Base-by-base conservation (phyloP, 2,797 vertebrate genomes). In the Syndactyla subalaris region DNA sequence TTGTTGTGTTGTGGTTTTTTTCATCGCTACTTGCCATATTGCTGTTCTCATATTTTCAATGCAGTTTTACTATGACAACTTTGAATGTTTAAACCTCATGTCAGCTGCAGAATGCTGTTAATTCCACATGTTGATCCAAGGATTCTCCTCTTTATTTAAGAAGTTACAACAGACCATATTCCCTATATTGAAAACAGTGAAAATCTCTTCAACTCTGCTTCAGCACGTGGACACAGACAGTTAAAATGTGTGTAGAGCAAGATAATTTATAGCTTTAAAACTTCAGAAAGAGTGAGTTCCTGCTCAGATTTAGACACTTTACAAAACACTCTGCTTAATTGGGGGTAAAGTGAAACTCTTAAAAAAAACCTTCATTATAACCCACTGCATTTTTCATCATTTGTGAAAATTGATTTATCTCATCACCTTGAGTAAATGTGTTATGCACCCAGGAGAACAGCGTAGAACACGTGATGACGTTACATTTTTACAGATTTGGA, bases 141-240 rank as follows among this genome's bases (percentile, higher is more conserved):
- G 49, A 83, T 93, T 90, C 54, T 83, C 65, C 34, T 86, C 29
- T 86, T 95, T 95, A 65, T 80, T 93, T 92, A 88, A 88, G 41
- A 92, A 74, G 9, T 83, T 89, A 38, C 43, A 58, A 41, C 61
- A 88, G 63, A 62, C 20, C 29, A 29, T 78, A 71, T 68, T 78
- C 19, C 3, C 0, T 70, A 4, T 70, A 66, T 27, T 79, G 59
- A 66, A 88, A 79, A 43, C 51, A 70, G 46, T 43, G 24, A 73
- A 71, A 89, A 78, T 67, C 34, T 66, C 41, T 74, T 38, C 34
- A 85, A 29, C 16, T 52, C 10, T 29, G 23, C 58, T 89, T 79
- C 51, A 85, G 59, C 21, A 24, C 16, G 8, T n/a, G 36, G 7
- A 36, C 29, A 22, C 5, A 1, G 43, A 34, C 34, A 66, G 39